Percentiles rank a stretch among this genome's conserved stretches.
Conservation (phyloP, 2,797 vertebrate genomes). For the Bovichtus diacanthus region DNA sequence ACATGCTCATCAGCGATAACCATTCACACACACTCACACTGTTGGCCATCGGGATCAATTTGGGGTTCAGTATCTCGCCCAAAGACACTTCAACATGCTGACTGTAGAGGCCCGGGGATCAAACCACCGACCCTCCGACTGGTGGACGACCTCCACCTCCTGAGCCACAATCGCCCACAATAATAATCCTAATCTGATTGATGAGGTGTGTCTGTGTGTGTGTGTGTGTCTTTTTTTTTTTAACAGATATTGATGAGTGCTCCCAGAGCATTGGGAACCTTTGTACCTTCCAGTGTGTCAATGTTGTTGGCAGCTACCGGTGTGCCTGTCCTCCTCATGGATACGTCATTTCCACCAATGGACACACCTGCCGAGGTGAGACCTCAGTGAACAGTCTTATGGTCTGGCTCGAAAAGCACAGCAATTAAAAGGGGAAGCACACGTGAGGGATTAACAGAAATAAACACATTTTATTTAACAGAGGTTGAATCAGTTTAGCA, state of each 20-base stretch:
- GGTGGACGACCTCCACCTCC: too few species aligned
- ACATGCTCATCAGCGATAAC: too few species aligned
- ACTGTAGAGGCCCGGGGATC: too few species aligned
- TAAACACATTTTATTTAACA: not conserved
- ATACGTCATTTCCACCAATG: conserved; percentile 90
- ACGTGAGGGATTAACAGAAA: not conserved
- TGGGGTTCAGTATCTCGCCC: too few species aligned
- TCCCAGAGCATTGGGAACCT: conserved; percentile 90
- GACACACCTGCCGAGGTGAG: conserved; percentile 93
- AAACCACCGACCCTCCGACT: too few species aligned
- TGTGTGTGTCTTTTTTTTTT: too few species aligned
- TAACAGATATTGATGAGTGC: conserved; percentile 94
- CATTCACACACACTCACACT: too few species aligned
- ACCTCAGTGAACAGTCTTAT: not conserved
- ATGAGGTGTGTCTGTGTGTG: not conserved
- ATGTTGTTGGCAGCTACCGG: conserved; percentile 92
- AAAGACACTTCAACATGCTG: too few species aligned
- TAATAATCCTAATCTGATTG: not conserved
- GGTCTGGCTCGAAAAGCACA: not conserved
- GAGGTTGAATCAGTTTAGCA: not conserved
- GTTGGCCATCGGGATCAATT: too few species aligned
- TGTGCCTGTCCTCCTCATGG: conserved; percentile 93
- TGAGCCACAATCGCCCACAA: too few species aligned
- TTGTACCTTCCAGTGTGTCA: conserved; percentile 94
- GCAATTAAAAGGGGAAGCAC: not conserved